phyloP scores from a whole-genome alignment of 1,140 invertebrate species.

The Camponotus pennsylvanicus region DNA sequence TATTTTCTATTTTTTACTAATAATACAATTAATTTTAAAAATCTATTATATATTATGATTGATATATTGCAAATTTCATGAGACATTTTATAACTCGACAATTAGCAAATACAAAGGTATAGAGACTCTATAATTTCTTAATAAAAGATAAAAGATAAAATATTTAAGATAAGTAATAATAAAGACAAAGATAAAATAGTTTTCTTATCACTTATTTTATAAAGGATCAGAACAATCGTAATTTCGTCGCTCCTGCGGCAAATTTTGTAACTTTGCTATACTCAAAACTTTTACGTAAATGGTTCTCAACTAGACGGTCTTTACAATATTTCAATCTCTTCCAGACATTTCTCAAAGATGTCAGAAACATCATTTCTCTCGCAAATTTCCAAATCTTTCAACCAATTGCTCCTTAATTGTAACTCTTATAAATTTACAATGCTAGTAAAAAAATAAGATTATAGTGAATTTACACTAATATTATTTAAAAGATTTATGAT shows the following conservation, averaged over 20 bases:
- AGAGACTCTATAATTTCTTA: background rate
- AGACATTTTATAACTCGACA: background rate
- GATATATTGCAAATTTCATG: background rate
- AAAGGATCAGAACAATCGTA: constrained; percentile 1
- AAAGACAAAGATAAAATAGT: background rate
- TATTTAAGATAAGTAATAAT: constrained; percentile 1
- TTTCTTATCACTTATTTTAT: constrained; percentile 5
- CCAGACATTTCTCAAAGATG: background rate
- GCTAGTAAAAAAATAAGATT: background rate
- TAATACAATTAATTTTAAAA: background rate
- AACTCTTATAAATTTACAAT: background rate
- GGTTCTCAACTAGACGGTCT: constrained; percentile 3
- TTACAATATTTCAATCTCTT: constrained; percentile 1
- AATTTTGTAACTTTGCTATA: background rate
- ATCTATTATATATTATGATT: background rate
- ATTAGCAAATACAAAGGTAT: background rate
- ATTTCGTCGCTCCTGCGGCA: background rate
- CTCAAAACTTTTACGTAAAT: constrained; percentile 3
- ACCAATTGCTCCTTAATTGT: background rate
- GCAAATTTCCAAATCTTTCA: background rate
- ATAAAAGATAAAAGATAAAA: background rate
- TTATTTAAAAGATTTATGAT: background rate
- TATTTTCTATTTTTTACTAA: background rate
- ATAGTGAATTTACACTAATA: background rate
- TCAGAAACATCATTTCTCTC: background rate